Percentiles rank a stretch among this genome's conserved stretches.
Evolutionary conservation across 2,888 invertebrate genomes (phyloP).

Genomic region (Mactromeris polynyma): DNA sequence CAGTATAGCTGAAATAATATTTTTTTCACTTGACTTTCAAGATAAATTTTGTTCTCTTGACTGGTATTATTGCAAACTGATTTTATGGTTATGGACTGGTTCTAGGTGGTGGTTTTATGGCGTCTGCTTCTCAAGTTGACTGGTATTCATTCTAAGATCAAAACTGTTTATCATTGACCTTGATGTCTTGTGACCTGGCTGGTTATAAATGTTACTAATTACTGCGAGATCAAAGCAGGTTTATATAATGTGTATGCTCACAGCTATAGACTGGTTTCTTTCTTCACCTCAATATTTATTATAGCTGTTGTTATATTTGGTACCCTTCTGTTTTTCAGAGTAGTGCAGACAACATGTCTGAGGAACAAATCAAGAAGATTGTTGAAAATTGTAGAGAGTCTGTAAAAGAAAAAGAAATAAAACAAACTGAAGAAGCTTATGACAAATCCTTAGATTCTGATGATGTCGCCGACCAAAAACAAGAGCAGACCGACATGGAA

Average conservation of each 20-base stretch:
- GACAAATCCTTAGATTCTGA: constrained; percentile 55
- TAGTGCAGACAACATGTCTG: constrained; percentile 53
- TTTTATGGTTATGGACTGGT: too few species aligned
- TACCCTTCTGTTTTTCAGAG: constrained; percentile 31
- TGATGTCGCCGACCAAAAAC: constrained; percentile 50
- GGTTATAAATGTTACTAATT: neutral
- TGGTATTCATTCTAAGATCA: neutral
- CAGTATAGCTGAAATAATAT: neutral
- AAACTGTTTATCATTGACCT: neutral
- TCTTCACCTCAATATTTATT: neutral
- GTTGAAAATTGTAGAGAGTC: constrained; percentile 62
- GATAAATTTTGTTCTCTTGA: neutral
- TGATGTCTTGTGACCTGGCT: neutral
- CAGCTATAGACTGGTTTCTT: neutral
- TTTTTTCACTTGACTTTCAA: neutral
- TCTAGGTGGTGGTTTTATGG: neutral
- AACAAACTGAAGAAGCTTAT: constrained; percentile 51
- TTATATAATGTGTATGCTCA: neutral
- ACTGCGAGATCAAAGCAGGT: neutral
- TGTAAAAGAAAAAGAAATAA: constrained; percentile 54
- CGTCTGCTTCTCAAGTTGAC: neutral
- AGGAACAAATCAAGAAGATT: constrained; percentile 61
- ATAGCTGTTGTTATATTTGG: neutral
- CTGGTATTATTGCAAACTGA: too few species aligned
- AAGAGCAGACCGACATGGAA: constrained; percentile 48